Percentiles rank a stretch among this genome's conserved stretches.
These are phyloP conservation scores for Neodontobutis hainanensis DNA, from an alignment of 2,113 vertebrate genomes.

Conservation along the genomic window DNA sequence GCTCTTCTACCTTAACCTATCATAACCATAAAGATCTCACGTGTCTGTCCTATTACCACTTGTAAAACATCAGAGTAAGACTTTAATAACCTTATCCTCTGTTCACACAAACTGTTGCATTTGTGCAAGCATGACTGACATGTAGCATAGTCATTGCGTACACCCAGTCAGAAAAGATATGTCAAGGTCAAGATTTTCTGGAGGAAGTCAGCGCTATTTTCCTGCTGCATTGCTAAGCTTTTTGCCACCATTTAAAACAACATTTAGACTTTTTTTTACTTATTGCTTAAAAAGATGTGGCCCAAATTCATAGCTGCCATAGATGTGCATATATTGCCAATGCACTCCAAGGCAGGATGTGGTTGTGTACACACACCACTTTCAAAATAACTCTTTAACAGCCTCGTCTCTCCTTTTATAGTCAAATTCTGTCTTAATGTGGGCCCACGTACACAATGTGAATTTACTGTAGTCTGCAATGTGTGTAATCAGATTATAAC, in stretches of 20 bases:
- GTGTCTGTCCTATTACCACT: background rate
- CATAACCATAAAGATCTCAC: background rate
- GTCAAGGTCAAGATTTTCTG: constrained; percentile 24
- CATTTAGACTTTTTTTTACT: background rate
- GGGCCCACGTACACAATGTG: constrained; percentile 2
- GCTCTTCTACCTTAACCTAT: background rate
- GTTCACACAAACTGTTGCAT: background rate
- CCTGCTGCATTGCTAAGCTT: background rate
- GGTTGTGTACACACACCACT: constrained; percentile 64
- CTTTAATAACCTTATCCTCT: background rate
- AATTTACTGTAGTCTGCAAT: constrained; percentile 7
- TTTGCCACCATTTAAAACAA: background rate
- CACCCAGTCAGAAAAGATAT: constrained; percentile 13
- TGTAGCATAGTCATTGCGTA: background rate
- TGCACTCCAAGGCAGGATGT: constrained; percentile 72
- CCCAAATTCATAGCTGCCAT: constrained; percentile 28
- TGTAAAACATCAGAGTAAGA: constrained; percentile 1
- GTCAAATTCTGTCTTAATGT: constrained; percentile 52
- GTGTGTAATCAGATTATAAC: too few relatives aligned
- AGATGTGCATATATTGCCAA: constrained; percentile 36
- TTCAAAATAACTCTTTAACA: constrained; percentile 70
- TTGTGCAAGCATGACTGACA: background rate
- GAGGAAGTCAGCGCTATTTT: constrained; percentile 20
- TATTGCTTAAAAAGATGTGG: constrained; percentile 13
- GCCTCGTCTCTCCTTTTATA: constrained; percentile 73